These are phyloP conservation scores for Sporophila hypoxantha DNA, from an alignment of 2,113 vertebrate genomes.

Conservation along the genomic window DNA sequence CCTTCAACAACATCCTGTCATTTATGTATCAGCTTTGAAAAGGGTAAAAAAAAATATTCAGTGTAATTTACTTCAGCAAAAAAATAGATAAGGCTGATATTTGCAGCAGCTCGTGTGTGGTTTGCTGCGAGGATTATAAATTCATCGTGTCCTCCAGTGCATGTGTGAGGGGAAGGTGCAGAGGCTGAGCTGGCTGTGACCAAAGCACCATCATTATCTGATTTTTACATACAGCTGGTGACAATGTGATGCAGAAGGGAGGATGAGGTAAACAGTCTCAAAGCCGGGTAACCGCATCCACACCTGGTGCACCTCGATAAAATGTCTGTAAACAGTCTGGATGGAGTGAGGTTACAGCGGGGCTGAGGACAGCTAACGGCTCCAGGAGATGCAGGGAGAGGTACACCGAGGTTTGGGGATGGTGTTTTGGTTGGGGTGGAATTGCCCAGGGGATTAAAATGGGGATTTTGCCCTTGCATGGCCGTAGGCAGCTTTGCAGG, in stretches of 20 bases:
- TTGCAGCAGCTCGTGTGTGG: constrained; percentile 35
- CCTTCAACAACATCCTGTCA: constrained; percentile 74
- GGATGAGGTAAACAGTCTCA: constrained; percentile 80
- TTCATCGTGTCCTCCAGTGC: not conserved
- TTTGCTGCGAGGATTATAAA: constrained; percentile 19
- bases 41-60: constrained; percentile 20
- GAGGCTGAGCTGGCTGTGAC: constrained; percentile 38
- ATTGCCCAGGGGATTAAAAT: not conserved
- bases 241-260: constrained; percentile 68
- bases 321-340: constrained; percentile 66
- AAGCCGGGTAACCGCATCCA: constrained; percentile 73
- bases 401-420: not conserved
- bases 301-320: constrained; percentile 78
- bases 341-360: not conserved
- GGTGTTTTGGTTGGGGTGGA: not conserved
- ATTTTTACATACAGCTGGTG: constrained; percentile 43
- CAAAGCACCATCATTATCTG: constrained; percentile 57
- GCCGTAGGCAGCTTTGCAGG: not conserved
- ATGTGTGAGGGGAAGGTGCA: constrained; percentile 2
- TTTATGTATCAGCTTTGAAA: constrained; percentile 65
- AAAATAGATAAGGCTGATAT: constrained; percentile 13
- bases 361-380: constrained; percentile 17
- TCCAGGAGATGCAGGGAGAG: not conserved
- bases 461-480: not conserved
- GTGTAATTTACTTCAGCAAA: constrained; percentile 29